phyloP scores from a whole-genome alignment of 2,797 vertebrate genomes.

The Cryptoprocta ferox region DNA sequence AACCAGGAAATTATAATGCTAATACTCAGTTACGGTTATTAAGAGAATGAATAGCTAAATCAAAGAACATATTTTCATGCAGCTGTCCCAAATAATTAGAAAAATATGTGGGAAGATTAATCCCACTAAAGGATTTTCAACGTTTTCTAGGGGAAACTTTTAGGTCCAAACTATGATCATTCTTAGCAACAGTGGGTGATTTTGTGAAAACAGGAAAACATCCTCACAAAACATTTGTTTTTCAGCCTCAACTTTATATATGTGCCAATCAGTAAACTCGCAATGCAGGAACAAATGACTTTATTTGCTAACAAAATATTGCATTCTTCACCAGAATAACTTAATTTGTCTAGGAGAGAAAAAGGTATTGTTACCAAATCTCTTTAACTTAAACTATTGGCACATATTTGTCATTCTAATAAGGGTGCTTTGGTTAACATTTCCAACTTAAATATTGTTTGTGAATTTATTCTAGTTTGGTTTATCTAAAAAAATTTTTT shows the following conservation, averaged over 20 bases:
- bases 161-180: conserved; percentile 64
- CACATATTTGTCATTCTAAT: not conserved
- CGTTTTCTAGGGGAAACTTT: conserved; percentile 49
- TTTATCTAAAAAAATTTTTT: not conserved
- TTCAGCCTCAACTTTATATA: conserved; percentile 33
- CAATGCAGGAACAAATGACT: conserved; percentile 16
- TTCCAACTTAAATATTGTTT: conserved; percentile 58
- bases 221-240: conserved; percentile 68
- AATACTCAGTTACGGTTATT: conserved; percentile 71
- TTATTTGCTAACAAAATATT: conserved; percentile 56
- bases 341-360: conserved; percentile 35
- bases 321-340: conserved; percentile 10
- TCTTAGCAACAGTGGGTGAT: conserved; percentile 60
- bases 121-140: conserved; percentile 59
- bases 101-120: conserved; percentile 66
- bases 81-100: conserved; percentile 73
- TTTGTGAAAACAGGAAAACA: conserved; percentile 70
- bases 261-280: conserved; percentile 57
- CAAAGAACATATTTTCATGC: conserved; percentile 69
- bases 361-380: conserved; percentile 36
- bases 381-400: not conserved
- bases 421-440: not conserved
- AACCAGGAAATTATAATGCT: conserved; percentile 57
- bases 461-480: not conserved
- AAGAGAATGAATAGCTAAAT: conserved; percentile 65